Evolutionary conservation across 37 sponge, comb jelly and placozoan genomes (phyloP), one percentile per base, ranked within the genome.

Genomic region (Cladorhizidae sp.): DNA sequence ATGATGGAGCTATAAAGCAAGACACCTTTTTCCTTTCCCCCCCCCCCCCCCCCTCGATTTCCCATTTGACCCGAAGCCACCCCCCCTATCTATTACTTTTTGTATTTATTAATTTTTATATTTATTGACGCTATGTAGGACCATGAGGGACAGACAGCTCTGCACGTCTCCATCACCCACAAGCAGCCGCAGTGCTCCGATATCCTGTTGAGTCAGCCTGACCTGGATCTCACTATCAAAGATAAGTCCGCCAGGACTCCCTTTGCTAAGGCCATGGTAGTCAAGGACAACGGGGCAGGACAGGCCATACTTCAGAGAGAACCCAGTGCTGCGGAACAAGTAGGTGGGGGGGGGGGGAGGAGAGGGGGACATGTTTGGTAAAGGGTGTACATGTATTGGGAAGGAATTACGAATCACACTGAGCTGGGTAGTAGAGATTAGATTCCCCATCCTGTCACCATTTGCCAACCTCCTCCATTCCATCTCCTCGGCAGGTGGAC

Each of bases 281-380:
- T 74, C 71, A 92, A 86, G 67, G 97, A 97, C 72, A 85, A 88
- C 63, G 77, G 83, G 61, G 81, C 90, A 3, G 97, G 96, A 22
- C 37, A 50, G 42, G 87, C 92, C 32, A 97, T 97, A 15, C 86
- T 97, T 35, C 70, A 79, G 51, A 84, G 90, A 51, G 95, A 94
- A 37, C 97, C 97, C 15, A 84, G 83, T 38, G 89, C 97, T n/a
- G 97, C 97, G 28, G 93, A 92, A 64, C 85, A 92, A 82, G 93
- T 88, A 36, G 40, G 43, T 58, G 59, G 54, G 55, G 5, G 45
- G 14, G 22, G 11, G 54, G 54, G 54, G 54, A 18, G 11, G 15
- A 11, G 15, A 15, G 54, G 54, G 54, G 11, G 11, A 11, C 54
- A 52, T 52, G 15, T 52, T 52, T 11, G 11, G 15, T 11, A 52